Evolutionary conservation across 2,888 invertebrate genomes (phyloP).

Genomic region (Dicyrtoma fusca): DNA sequence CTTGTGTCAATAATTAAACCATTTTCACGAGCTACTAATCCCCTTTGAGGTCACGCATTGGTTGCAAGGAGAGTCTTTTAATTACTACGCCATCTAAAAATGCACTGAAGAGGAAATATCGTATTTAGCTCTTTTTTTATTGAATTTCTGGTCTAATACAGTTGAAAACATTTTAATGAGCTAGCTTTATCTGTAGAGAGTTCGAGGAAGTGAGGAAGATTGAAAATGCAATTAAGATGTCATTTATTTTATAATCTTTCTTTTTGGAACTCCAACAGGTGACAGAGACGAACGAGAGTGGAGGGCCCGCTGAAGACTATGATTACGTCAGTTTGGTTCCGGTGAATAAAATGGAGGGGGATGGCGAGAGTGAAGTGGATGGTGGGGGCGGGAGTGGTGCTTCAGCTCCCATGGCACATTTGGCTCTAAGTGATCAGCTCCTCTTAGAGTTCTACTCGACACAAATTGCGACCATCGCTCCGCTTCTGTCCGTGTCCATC

Average conservation of each 20-base stretch:
- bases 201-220: no score
- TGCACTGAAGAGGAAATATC: no score
- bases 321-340: slow-evolving; percentile 86
- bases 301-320: slow-evolving; percentile 69
- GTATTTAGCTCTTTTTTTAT: no score
- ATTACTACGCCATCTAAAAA: no score
- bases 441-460: slow-evolving; percentile 84
- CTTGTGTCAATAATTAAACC: no score
- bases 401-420: slow-evolving; percentile 30
- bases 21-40: no score
- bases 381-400: neutral
- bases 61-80: no score
- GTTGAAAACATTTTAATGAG: no score
- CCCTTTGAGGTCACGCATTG: no score
- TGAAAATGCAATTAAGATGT: no score
- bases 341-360: slow-evolving; percentile 66
- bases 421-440: slow-evolving; percentile 79
- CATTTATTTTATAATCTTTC: neutral
- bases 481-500: slow-evolving; percentile 82
- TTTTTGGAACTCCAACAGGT: neutral
- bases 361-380: neutral
- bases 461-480: slow-evolving; percentile 82
- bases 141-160: no score
- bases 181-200: no score
- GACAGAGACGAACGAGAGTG: slow-evolving; percentile 19